Conservation (phyloP, 2,113 vertebrate species). For the Hydropotes inermis region DNA sequence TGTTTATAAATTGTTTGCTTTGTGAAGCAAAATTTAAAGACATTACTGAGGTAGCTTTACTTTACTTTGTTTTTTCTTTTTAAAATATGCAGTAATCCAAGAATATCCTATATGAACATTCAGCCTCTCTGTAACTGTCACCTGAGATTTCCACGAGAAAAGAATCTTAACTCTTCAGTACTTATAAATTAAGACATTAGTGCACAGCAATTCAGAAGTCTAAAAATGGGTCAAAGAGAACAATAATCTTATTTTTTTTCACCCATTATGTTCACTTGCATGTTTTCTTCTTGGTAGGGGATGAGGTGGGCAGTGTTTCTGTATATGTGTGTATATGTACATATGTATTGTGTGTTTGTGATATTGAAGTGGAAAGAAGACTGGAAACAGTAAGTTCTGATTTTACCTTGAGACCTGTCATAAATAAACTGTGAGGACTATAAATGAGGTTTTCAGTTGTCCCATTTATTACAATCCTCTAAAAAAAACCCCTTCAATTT, state of each 20-base stretch:
- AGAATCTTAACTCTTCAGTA: not conserved
- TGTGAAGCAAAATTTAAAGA: not conserved
- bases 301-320: not conserved
- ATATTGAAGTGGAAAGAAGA: not conserved
- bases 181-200: conserved; percentile 40
- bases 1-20: not conserved
- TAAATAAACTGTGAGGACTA: not conserved
- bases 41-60: not conserved
- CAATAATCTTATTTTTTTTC: not conserved
- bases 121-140: not conserved
- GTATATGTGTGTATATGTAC: not conserved
- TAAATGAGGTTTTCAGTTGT: not conserved
- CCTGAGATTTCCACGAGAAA: not conserved
- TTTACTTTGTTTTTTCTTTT: not conserved
- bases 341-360: not conserved
- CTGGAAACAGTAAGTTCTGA: not conserved
- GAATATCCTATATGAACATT: not conserved
- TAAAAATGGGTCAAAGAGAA: conserved; percentile 50
- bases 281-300: not conserved
- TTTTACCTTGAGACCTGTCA: not conserved
- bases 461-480: not conserved
- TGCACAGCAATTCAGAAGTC: not conserved
- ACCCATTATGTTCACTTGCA: not conserved
- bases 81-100: conserved; percentile 14
- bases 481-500: not conserved